Conservation (phyloP, 1,140 invertebrate genomes). For the Solenopsis invicta region DNA sequence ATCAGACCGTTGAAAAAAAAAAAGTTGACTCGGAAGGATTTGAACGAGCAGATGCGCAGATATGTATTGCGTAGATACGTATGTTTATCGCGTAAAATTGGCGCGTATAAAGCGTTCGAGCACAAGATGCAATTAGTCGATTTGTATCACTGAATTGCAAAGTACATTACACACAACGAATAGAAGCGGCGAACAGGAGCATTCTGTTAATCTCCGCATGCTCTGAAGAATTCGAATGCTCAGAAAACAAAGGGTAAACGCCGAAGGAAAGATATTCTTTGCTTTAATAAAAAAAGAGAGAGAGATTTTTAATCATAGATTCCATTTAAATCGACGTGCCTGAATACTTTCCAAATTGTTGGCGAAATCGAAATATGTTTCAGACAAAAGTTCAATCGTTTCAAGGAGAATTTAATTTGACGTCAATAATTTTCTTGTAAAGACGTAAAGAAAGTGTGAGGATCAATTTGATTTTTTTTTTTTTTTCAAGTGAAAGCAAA, state of each 20-base stretch:
- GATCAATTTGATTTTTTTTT: neutral
- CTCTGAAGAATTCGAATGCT: constrained; percentile 4
- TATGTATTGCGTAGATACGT: neutral
- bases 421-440: neutral
- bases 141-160: constrained; percentile 17
- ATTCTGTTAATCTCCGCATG: neutral
- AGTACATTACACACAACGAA: neutral
- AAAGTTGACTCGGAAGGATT: neutral
- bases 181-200: neutral
- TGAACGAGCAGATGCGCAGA: constrained; percentile 37
- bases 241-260: neutral
- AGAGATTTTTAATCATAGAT: too few species aligned
- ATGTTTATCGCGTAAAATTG: constrained; percentile 8
- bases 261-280: neutral
- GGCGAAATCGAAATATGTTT: neutral
- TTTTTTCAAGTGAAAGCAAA: neutral
- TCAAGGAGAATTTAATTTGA: neutral
- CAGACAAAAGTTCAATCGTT: neutral
- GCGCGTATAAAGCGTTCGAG: constrained; percentile 29
- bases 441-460: neutral
- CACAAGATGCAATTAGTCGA: constrained; percentile 67
- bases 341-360: neutral
- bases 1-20: neutral
- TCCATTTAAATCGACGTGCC: neutral
- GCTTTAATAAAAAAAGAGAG: neutral